A percentile compares a stretch with the other conserved stretches of the same genome.
Conservation (phyloP, 2,797 vertebrate species). For the Huso huso region DNA sequence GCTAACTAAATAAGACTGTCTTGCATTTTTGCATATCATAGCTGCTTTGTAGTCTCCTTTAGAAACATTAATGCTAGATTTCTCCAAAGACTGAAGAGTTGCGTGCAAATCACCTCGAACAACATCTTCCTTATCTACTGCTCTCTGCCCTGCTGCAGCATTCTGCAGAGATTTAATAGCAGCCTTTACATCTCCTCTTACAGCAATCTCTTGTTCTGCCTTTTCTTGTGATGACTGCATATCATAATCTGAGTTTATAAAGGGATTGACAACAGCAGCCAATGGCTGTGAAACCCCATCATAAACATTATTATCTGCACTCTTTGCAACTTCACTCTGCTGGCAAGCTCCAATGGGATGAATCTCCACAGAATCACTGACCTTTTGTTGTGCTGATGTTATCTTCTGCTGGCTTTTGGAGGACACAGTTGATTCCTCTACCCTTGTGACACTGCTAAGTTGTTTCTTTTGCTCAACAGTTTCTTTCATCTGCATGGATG, state of each 20-base stretch:
- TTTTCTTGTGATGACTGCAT: conserved; percentile 64
- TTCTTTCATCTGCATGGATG: neutral
- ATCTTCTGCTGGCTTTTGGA: conserved; percentile 53
- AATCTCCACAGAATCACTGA: conserved; percentile 75
- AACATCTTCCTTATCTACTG: conserved; percentile 72
- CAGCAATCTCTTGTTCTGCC: conserved; percentile 49
- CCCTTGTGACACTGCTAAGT: conserved; percentile 24
- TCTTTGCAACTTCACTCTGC: conserved; percentile 44
- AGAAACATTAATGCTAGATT: conserved; percentile 72
- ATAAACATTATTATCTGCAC: conserved; percentile 56
- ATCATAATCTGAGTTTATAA: conserved; percentile 57
- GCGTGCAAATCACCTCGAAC: conserved; percentile 66
- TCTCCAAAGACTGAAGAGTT: conserved; percentile 69
- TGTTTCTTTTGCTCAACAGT: conserved; percentile 22
- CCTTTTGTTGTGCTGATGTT: conserved; percentile 71
- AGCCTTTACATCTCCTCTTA: conserved; percentile 79
- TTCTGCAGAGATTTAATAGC: conserved; percentile 73
- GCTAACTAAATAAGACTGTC: conserved; percentile 60
- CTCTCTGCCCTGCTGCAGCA: conserved; percentile 66
- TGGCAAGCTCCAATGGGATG: conserved; percentile 47
- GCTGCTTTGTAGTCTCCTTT: conserved; percentile 79
- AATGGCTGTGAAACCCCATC: conserved; percentile 54
- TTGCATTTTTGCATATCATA: conserved; percentile 81
- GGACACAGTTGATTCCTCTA: conserved; percentile 37
- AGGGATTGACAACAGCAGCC: conserved; percentile 50